Conservation (phyloP, 1,140 invertebrate species). For the Littorina saxatilis region DNA sequence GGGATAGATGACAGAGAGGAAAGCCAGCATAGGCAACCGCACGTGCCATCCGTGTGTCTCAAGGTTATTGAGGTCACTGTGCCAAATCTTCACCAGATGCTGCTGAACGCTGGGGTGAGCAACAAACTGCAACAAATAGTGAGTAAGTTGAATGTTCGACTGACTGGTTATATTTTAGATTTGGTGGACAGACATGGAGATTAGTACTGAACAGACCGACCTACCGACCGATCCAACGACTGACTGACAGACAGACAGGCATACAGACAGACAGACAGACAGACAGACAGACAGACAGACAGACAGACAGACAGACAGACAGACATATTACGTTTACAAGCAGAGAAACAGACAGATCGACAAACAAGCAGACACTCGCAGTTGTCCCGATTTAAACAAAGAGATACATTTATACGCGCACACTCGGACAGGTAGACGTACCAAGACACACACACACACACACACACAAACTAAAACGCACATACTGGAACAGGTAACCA, state of each 20-base stretch:
- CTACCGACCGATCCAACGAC: background rate
- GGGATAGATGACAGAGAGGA: constrained; percentile 65
- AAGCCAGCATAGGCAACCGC: constrained; percentile 48
- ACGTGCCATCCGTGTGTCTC: constrained; percentile 50
- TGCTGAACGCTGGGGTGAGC: constrained; percentile 75
- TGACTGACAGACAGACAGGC: too few relatives aligned
- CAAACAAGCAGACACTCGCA: too few relatives aligned
- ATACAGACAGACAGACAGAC: too few relatives aligned
- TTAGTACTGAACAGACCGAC: background rate
- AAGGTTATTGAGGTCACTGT: constrained; percentile 56
- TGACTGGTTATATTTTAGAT: too few relatives aligned
- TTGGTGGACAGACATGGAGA: background rate
- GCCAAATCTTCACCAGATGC: constrained; percentile 76
- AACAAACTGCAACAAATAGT: constrained; percentile 72
- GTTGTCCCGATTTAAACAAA: too few relatives aligned
- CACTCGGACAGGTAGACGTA: too few relatives aligned
- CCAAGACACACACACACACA: too few relatives aligned
- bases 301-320: background rate
- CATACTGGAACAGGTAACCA: too few relatives aligned
- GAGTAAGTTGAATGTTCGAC: background rate
- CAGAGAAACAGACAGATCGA: too few relatives aligned
- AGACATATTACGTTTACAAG: too few relatives aligned
- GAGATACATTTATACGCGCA: too few relatives aligned
- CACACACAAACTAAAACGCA: too few relatives aligned
- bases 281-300: background rate